Evolutionary conservation across 2,113 vertebrate species (phyloP), one percentile per base, ranked within the genome.

Genomic region (Azemiops feae): DNA sequence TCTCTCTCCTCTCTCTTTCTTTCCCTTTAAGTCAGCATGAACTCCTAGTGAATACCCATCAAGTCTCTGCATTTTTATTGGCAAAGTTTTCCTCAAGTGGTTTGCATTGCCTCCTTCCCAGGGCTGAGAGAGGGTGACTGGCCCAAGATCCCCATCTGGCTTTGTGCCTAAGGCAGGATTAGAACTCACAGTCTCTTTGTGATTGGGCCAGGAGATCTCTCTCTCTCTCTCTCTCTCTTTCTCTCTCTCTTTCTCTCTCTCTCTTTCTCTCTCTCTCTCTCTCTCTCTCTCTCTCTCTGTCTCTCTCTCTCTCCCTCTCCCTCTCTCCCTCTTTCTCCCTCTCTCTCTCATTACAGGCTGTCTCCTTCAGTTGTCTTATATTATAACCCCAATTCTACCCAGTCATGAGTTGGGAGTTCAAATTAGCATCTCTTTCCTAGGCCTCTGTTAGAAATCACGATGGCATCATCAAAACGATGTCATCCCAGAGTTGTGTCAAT

Each of bases 1-100:
- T 11, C 1, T 1, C 4, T 25, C 1, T 4, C 60, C 4, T 5
- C 11, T 0, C 4, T 16, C 10, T 1, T 60, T 3, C 10, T 11
- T 60, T 3, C n/a, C 16, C 16, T 81, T 81, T 34, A 20, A 39
- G 6, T 39, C 16, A 22, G 5, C 18, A 20, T 39, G 2, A 16
- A 39, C 34, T 39, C 34, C 34, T 34, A 34, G 14, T 74, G 69
- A 74, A 34, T 39, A 7, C n/a, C n/a, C 5, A 34, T 20, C 69
- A 18, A 81, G 16, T 81, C 69, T 34, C 16, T 39, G 18, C 16
- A 22, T 18, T 81, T 39, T 39, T 39, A 34, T 81, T 81, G 34
- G 34, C 34, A 20, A 81, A 18, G 16, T 81, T 34, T 74, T 22
- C 34, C 69, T 20, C 34, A 81, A 39, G 69, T 39, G 34, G 69